Percentiles rank a stretch among this genome's conserved stretches.
Conservation (phyloP, 2,797 vertebrate species). For the Geotrypetes seraphini region DNA sequence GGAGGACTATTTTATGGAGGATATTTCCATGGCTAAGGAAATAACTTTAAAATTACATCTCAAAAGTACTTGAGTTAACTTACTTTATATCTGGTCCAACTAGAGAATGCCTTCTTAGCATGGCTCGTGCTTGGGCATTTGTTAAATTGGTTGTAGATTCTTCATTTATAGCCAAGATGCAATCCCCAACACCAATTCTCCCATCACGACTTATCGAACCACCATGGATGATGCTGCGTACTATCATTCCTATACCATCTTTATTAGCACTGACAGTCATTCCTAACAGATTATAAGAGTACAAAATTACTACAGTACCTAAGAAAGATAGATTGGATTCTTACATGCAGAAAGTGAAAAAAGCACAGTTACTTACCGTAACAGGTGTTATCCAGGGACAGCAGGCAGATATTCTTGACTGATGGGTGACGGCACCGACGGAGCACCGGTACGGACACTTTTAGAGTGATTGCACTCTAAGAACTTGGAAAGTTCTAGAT, state of each 20-base stretch:
- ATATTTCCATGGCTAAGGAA: too few relatives aligned
- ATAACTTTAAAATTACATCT: too few relatives aligned
- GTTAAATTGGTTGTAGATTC: conserved; percentile 75
- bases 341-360: too few relatives aligned
- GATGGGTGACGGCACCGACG: too few relatives aligned
- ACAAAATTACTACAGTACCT: background rate
- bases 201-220: conserved; percentile 89
- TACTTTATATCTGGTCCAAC: conserved; percentile 87
- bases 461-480: too few relatives aligned
- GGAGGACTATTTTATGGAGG: too few relatives aligned
- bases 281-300: conserved; percentile 44
- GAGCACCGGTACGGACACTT: too few relatives aligned
- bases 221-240: conserved; percentile 87
- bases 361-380: too few relatives aligned
- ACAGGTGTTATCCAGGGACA: too few relatives aligned
- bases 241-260: conserved; percentile 82
- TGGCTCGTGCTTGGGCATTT: conserved; percentile 83
- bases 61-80: too few relatives aligned
- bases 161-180: conserved; percentile 85
- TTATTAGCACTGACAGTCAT: conserved; percentile 93
- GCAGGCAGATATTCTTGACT: too few relatives aligned
- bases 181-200: conserved; percentile 81
- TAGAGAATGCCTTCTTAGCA: conserved; percentile 88
- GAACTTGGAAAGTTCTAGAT: too few relatives aligned
- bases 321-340: background rate